Evolutionary conservation across 2,888 invertebrate species (phyloP).

Genomic region (Caenorhabditis panamensis): DNA sequence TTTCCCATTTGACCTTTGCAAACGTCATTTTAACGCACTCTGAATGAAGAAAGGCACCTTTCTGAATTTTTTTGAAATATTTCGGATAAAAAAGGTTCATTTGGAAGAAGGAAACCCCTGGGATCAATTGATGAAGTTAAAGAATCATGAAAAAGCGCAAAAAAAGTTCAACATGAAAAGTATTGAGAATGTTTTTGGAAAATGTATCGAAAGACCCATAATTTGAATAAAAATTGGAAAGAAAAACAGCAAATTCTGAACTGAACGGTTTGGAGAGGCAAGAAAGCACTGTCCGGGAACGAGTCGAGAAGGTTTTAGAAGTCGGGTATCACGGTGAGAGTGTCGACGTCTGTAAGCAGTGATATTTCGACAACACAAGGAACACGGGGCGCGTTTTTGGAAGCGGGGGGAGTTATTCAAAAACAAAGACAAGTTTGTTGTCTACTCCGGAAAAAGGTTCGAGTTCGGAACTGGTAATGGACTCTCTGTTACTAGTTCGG

Average conservation of each 20-base stretch:
- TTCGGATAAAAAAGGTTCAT: slow-evolving; percentile 16
- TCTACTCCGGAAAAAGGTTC: neutral
- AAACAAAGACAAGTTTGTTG: neutral
- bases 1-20: slow-evolving; percentile 9
- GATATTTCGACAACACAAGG: neutral
- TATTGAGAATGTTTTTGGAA: neutral
- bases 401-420: neutral
- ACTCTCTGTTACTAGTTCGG: neutral
- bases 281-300: slow-evolving; percentile 22
- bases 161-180: too few relatives aligned
- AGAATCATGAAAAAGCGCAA: too few relatives aligned
- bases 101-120: neutral
- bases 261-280: slow-evolving; percentile 13
- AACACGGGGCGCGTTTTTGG: neutral
- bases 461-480: neutral
- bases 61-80: too few relatives aligned
- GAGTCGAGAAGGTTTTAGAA: too few relatives aligned
- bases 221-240: slow-evolving; percentile 16
- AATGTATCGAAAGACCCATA: slow-evolving; percentile 26
- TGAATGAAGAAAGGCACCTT: neutral
- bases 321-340: slow-evolving; percentile 32
- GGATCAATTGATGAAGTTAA: neutral
- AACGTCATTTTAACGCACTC: slow-evolving; percentile 22
- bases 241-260: neutral
- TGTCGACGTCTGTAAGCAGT: slow-evolving; percentile 54